Percentiles rank a stretch among this genome's conserved stretches.
phyloP scores from a whole-genome alignment of 2,888 invertebrate species.

The Microdon myrmicae region DNA sequence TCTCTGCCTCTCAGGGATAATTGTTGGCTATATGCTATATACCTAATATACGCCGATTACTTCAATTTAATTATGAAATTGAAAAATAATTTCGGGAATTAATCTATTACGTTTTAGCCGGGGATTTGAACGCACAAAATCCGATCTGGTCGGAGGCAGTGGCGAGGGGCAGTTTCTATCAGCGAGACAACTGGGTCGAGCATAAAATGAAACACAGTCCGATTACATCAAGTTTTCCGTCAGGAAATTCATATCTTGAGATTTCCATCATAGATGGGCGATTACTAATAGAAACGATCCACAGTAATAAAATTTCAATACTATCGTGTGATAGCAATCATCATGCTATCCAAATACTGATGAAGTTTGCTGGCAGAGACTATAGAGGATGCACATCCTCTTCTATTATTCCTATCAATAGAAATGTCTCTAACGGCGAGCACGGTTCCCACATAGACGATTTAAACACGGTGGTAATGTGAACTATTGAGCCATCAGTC shows the following conservation, averaged over 20 bases:
- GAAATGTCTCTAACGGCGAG: conserved; percentile 1
- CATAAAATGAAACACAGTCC: conserved; percentile 2
- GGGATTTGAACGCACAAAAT: conserved; percentile 16
- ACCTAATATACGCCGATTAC: neutral
- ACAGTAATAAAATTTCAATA: conserved; percentile 1
- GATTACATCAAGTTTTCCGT: conserved; percentile 6
- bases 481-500: too few relatives aligned
- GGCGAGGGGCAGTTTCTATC: conserved; percentile 4
- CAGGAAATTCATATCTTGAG: conserved; percentile 14
- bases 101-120: conserved; percentile 5
- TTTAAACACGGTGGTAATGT: too few relatives aligned
- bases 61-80: conserved; percentile 5
- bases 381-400: neutral
- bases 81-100: conserved; percentile 4
- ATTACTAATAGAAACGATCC: conserved; percentile 2
- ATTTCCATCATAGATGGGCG: conserved; percentile 8
- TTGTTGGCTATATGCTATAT: neutral
- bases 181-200: neutral
- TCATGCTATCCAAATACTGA: neutral
- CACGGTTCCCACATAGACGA: too few relatives aligned
- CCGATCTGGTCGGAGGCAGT: conserved; percentile 3
- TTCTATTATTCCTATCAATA: neutral
- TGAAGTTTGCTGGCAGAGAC: neutral
- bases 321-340: conserved; percentile 6
- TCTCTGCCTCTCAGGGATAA: conserved; percentile 7